Evolutionary conservation across 2,888 invertebrate genomes (phyloP), one percentile per base, ranked within the genome.

Genomic region (Erynnis tages): DNA sequence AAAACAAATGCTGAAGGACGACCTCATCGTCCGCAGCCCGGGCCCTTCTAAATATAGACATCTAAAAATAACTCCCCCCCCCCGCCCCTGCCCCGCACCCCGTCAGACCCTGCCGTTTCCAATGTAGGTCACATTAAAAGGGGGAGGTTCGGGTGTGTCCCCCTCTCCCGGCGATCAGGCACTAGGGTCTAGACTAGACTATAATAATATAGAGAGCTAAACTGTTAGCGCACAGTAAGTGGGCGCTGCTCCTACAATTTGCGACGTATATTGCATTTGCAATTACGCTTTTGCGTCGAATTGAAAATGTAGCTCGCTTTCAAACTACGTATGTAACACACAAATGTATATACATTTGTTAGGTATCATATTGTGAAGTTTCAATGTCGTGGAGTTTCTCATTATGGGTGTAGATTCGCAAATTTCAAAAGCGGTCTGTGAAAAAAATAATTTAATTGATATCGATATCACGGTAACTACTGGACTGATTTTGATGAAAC

Each of bases 11-110:
- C 52, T 54, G 57, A 62, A 68, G 73, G 69, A 69, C 64, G 59
- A 60, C 63, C 61, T 61, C 71, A 16, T 34, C 41, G 49, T 49
- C 76, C 77, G 76, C 73, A 69, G 71, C 68, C 65, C 68, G 65
- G 67, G 72, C 72, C 68, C 57, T 60, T 64, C 84, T 84, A 84
- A 79, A 85, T 80, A 81, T 85, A 84, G 71, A 59, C 61, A 54
- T 58, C 74, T 72, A 69, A 78, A 83, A 82, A 85, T 84, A 85
- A 61, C 43, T 58, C 34, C 38, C 48, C 35, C 34, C 38, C 48
- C 35, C 44, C 60, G 41, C 55, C 54, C 43, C 53, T 53, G 48
- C 37, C 47, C 50, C 29, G 53, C 35, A 43, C 44, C 25, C 25
- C 38, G 38, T 46, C 52, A 45, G 49, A 54, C 57, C 57, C 61